These are phyloP conservation scores for Microdon myrmicae DNA, from an alignment of 2,888 invertebrate species.

Conservation along the genomic window DNA sequence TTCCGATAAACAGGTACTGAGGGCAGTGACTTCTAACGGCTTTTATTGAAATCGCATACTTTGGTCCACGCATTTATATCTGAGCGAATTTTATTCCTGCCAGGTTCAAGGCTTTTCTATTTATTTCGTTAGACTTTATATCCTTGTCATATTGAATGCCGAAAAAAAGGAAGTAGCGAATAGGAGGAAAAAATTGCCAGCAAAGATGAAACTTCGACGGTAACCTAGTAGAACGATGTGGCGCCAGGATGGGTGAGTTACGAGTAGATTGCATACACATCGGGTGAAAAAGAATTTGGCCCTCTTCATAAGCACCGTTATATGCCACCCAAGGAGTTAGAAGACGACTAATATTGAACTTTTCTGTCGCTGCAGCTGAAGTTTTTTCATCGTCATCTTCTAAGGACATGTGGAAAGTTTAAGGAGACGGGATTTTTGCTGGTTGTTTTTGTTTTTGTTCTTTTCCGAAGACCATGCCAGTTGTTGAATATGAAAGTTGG, in stretches of 20 bases:
- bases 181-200: slow-evolving; percentile 3
- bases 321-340: background rate
- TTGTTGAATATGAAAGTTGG: slow-evolving; percentile 29
- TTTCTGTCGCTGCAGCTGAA: slow-evolving; percentile 14
- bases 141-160: too few relatives aligned
- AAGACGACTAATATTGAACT: slow-evolving; percentile 27
- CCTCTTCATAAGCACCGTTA: slow-evolving; percentile 8
- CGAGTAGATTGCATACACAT: slow-evolving; percentile 5
- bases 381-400: background rate
- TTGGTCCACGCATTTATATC: slow-evolving; percentile 2
- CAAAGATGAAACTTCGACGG: slow-evolving; percentile 13
- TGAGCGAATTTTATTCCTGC: background rate
- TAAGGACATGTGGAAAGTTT: slow-evolving; percentile 11
- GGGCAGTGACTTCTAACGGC: slow-evolving; percentile 1
- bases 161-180: slow-evolving; percentile 1
- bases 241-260: slow-evolving; percentile 34
- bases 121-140: too few relatives aligned
- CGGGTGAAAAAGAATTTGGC: slow-evolving; percentile 16
- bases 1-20: slow-evolving; percentile 1
- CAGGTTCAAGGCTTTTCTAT: slow-evolving; percentile 12
- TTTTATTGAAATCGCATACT: slow-evolving; percentile 24
- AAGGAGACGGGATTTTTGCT: background rate
- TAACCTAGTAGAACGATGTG: slow-evolving; percentile 5
- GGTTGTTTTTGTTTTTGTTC: background rate
- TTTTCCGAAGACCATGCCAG: slow-evolving; percentile 11